A percentile compares a stretch with the other conserved stretches of the same genome.
Evolutionary conservation across 2,113 vertebrate species (phyloP).

Genomic region (Oriolus oriolus): DNA sequence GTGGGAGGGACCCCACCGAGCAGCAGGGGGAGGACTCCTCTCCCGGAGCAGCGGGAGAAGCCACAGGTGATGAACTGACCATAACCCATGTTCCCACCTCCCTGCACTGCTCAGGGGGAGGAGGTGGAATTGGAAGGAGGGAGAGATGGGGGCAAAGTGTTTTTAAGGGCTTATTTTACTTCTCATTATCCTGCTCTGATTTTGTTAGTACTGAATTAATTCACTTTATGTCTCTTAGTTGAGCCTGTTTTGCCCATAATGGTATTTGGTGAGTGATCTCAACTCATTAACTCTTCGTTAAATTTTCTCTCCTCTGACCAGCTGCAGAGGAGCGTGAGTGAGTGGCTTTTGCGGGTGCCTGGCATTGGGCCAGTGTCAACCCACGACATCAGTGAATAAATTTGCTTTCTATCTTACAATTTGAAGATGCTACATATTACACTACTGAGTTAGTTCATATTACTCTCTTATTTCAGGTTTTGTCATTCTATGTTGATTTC

Average conservation of each 20-base stretch:
- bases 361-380: rapidly evolving
- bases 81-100: not conserved
- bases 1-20: not conserved
- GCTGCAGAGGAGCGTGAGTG: not conserved
- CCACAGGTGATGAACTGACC: not conserved
- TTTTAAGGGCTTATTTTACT: not conserved
- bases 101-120: too few species aligned
- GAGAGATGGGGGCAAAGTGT: not conserved
- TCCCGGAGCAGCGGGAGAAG: not conserved
- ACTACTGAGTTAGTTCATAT: not conserved
- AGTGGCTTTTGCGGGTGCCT: not conserved
- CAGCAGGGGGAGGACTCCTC: not conserved
- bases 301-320: not conserved
- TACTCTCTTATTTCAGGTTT: not conserved
- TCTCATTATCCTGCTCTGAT: not conserved
- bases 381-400: not conserved
- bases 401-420: not conserved
- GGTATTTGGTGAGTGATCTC: not conserved
- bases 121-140: not conserved
- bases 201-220: not conserved
- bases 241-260: not conserved
- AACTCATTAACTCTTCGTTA: not conserved
- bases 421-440: not conserved
- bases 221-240: not conserved
- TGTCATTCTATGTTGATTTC: not conserved